Evolutionary conservation across 2,888 invertebrate genomes (phyloP), one percentile per base, ranked within the genome.

Genomic region (Trichacis sp.): DNA sequence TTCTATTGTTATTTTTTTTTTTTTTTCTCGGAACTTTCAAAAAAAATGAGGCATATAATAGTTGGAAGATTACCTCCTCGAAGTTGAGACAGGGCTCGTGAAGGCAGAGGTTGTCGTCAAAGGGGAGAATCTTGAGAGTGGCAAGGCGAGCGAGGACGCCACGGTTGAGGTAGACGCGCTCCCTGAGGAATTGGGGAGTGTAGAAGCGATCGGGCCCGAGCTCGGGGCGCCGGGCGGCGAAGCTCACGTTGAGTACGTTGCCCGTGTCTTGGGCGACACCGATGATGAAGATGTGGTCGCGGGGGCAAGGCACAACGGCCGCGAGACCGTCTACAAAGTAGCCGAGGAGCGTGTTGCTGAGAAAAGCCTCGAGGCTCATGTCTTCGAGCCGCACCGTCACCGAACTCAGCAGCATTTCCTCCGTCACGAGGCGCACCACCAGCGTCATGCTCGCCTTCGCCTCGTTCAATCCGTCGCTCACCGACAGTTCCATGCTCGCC

Each of bases 61-160:
- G n/a, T n/a, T n/a, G n/a, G n/a, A n/a, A 5, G 24, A 3, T 5
- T 24, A 24, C 24, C 24, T 94, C 92, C 80, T 98, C 97, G 80
- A 91, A 97, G 85, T 97, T 97, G 1, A 96, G 87, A 77, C 98
- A 98, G 0, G 97, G 97, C 79, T 98, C 98, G 52, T 94, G 89
- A 0, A 97, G 94, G 84, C 98, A 98, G 0, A 98, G 88, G 85
- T 97, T 97, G 83, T 98, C 98, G 79, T 97, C 97, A 83, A 98
- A 98, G 0, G 98, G 97, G 6, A 97, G 85, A 0, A 98, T 94
- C 88, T 93, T 93, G 2, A 97, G 92, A 0, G 95, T 95, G 2
- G 97, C 94, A 2, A 97, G 85, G 61, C 94, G 88, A 0, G 96
- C 95, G 17, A 98, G 85, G 8, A 95, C 93, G 0, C 93, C 92